Percentiles rank a stretch among this genome's conserved stretches.
Conservation (phyloP, 2,113 vertebrate species). For the Eptatretus burgeri region DNA sequence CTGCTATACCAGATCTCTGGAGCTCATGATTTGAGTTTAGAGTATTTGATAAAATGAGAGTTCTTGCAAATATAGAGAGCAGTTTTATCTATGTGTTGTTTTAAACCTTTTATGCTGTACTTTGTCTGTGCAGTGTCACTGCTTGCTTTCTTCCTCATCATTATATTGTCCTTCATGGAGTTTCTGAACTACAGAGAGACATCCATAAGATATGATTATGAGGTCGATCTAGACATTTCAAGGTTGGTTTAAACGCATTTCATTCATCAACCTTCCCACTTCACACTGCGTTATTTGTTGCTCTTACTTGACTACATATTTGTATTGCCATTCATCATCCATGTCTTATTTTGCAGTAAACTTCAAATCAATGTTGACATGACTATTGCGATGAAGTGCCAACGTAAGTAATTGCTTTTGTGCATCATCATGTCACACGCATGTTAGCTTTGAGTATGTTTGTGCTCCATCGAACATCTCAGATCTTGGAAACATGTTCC, state of each 20-base stretch:
- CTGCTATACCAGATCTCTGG: neutral
- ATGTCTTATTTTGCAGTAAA: conserved; percentile 33
- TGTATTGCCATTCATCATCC: conserved; percentile 8
- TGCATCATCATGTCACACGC: neutral
- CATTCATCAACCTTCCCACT: neutral
- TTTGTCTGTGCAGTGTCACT: conserved; percentile 38
- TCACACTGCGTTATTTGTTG: neutral
- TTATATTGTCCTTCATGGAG: conserved; percentile 54
- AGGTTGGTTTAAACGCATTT: conserved; percentile 23
- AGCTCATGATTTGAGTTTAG: neutral
- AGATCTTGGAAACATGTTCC: neutral
- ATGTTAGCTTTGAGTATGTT: neutral
- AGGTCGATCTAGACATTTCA: conserved; percentile 83
- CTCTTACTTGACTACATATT: neutral
- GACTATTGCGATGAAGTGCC: conserved; percentile 90
- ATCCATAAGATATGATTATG: conserved; percentile 93
- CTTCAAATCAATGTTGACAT: conserved; percentile 85
- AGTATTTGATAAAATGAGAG: neutral
- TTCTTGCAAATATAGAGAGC: neutral
- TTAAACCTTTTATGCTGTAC: neutral
- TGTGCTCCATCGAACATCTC: neutral
- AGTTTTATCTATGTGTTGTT: neutral
- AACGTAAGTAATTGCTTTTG: conserved; percentile 39
- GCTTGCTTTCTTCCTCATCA: conserved; percentile 63
- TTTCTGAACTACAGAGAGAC: conserved; percentile 80